Evolutionary conservation across 1,140 invertebrate species (phyloP), one percentile per base, ranked within the genome.

Genomic region (Formica selysi): DNA sequence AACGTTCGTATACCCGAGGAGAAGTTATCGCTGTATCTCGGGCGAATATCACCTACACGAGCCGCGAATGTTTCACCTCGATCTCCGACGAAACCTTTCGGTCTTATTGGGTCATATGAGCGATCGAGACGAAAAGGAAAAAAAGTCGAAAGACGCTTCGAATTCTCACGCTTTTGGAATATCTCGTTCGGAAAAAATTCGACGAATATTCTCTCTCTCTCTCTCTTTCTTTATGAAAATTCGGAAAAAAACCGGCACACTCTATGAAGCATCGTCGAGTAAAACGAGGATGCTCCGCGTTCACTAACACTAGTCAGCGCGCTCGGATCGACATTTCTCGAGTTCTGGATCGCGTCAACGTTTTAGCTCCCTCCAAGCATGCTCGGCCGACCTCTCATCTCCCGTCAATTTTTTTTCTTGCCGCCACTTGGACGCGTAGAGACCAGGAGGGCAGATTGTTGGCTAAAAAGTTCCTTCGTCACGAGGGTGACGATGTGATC

Each of bases 351-450:
- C 22, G n/a, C 36, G 0, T 22, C 79, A 59, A 4, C 10, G 41
- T 84, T 8, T 38, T 8, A 8, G 48, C 10, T 19, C 7, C 41
- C 16, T 29, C 22, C 59, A 32, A 19, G 1, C 44, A 26, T 36
- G 44, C 10, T 51, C 7, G 29, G 26, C 2, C 44, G 19, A 10
- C 16, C 54, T 44, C 29, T 61, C 8, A 41, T 83, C 54, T 22
- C 26, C 51, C 38, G 19, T 81, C 26, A 61, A 48, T 65, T 44
- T 74, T 64, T 64, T 59, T 76, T 64, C 1, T 32, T 32, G 26
- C 41, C 29, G 26, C 3, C 26, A 78, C 59, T 65, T 16, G 1
- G 19, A 54, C 13, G 44, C 44, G 16, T 16, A 51, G 10, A 36
- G 19, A 26, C 13, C 59, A 19, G 36, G 8, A 36, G 29, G 32